Evolutionary conservation across 2,113 vertebrate genomes (phyloP).

Genomic region (Caranx melampygus): DNA sequence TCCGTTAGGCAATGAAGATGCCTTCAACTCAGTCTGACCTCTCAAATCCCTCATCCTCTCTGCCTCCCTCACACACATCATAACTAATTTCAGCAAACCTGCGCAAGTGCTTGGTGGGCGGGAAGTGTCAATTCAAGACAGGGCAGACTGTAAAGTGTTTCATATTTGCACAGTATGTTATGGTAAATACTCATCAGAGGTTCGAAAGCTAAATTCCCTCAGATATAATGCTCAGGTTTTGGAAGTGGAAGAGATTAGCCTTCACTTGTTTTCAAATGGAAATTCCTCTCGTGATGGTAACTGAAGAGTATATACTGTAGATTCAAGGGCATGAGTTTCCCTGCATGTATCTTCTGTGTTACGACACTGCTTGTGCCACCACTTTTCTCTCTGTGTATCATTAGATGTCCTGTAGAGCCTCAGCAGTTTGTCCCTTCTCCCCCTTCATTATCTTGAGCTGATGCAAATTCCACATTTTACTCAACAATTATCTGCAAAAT

Average conservation of each 20-base stretch:
- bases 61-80: conserved; percentile 56
- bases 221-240: conserved; percentile 1
- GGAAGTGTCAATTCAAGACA: conserved; percentile 34
- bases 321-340: not conserved
- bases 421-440: not conserved
- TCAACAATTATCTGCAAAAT: not conserved
- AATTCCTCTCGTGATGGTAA: not conserved
- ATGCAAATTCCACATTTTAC: not conserved
- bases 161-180: conserved; percentile 20
- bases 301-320: not conserved
- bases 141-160: conserved; percentile 27
- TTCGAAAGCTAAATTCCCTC: not conserved
- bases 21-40: conserved; percentile 52
- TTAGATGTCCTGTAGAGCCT: not conserved
- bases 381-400: not conserved
- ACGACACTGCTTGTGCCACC: not conserved
- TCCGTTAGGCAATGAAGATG: conserved; percentile 6
- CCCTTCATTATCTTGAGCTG: not conserved
- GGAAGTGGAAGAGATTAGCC: not conserved
- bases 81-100: conserved; percentile 46
- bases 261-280: not conserved
- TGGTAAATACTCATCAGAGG: not conserved
- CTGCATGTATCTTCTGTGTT: not conserved
- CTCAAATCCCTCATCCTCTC: conserved; percentile 27
- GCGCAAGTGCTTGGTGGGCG: conserved; percentile 49